Base-by-base conservation (phyloP, 2,797 vertebrate species). In the Melanotaenia boesemani region DNA sequence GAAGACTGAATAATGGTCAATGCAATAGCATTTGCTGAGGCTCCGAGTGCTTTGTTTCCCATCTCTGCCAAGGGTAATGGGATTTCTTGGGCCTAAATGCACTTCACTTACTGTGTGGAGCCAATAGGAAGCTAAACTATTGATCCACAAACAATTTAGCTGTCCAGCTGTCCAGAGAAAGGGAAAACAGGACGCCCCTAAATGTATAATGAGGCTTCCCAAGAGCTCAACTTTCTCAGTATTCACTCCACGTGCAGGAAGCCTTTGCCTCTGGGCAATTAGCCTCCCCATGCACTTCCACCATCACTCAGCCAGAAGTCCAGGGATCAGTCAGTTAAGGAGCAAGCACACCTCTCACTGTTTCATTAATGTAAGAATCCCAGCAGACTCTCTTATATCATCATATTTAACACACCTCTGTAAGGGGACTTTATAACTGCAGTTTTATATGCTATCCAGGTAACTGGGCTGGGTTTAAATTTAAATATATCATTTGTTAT, bases 71-170 rank as follows among this genome's bases (percentile, higher is more conserved):
- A 75, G 84, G 64, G 50, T 94, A 94, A 95, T 94, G 88, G 90
- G 88, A 92, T 95, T 93, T 93, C 89, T 88, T 54, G 26, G 63
- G 80, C 89, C 86, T 91, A 92, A 94, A 92, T 91, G 91, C 92
- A 91, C 91, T 93, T 91, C 79, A 74, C 87, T 83, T 87, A 89
- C 82, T 81, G 81, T 64, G 76, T 72, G 57, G 85, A 90, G 89
- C 87, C 84, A 82, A 82, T 86, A 81, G 87, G 86, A 92, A 86
- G 82, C 84, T 89, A 88, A 93, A 92, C 88, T 93, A 95, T 95
- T 91, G 95, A 95, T 94, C 94, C 83, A 83, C 89, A 90, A 92
- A 94, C 93, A 93, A 91, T 92, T 93, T 90, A 92, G 90, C 76
- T 77, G 86, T 89, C 86, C 90, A 82, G 87, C 83, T 93, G 91